Percentiles rank a stretch among this genome's conserved stretches.
Conservation (phyloP, 2,888 invertebrate genomes). For the Tenodera sinensis region DNA sequence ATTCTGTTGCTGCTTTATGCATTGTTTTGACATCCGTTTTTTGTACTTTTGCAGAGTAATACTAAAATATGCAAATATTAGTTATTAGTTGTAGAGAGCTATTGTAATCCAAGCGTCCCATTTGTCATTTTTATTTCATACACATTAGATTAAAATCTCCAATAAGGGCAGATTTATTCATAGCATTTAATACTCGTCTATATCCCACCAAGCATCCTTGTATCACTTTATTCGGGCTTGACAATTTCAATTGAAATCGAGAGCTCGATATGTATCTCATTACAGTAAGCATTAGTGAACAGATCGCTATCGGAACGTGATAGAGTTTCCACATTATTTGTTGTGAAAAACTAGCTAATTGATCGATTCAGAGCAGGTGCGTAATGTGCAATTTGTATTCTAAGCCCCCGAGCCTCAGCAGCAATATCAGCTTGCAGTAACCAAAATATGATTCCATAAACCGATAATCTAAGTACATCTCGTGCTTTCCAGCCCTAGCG, state of each 20-base stretch:
- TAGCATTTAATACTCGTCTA: neutral
- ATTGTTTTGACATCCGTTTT: neutral
- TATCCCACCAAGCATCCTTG: neutral
- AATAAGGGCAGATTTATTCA: neutral
- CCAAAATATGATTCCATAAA: neutral
- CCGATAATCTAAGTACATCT: neutral
- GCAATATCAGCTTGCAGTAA: neutral
- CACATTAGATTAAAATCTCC: neutral
- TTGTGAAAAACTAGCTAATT: neutral
- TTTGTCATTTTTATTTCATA: neutral
- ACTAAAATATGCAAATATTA: neutral
- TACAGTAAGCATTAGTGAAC: neutral
- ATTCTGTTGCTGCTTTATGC: no score
- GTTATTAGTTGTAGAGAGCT: neutral
- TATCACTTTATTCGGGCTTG: neutral
- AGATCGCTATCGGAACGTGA: neutral
- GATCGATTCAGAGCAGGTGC: neutral
- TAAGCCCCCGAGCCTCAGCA: neutral
- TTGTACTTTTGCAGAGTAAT: neutral
- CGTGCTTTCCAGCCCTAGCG: neutral
- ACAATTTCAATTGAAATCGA: neutral
- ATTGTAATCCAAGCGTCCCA: neutral
- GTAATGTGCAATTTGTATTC: neutral
- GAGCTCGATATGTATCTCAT: neutral
- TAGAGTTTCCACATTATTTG: neutral